Evolutionary conservation across 2,113 vertebrate species (phyloP), one percentile per base, ranked within the genome.

Genomic region (Gymnarchus niloticus): DNA sequence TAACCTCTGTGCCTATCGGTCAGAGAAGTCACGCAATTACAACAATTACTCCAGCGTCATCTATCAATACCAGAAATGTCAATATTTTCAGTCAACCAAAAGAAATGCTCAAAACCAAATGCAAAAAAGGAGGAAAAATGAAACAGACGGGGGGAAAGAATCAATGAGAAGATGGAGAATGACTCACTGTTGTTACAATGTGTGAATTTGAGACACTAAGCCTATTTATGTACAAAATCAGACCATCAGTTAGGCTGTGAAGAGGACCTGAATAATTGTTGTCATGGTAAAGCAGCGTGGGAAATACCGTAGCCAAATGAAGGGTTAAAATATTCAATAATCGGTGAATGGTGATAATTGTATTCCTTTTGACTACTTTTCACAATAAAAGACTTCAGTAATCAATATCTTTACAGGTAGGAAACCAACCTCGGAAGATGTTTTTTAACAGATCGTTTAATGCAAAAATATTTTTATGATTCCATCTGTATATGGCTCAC

Each of bases 301-400:
- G 91, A 94, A 93, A 93, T 92, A 87, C 52, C 49, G 84, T 87
- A n/a, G 85, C 88, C 83, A 88, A 90, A 91, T 92, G 92, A 93
- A 92, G 91, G 93, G 92, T 92, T 93, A 92, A 93, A 93, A 92
- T 91, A 91, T 93, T 91, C 92, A 91, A 92, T 92, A 93, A 93
- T 93, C 92, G 92, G 91, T 92, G 91, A 92, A 91, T 85, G 91
- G 89, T 91, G 91, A 89, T 90, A 81, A 91, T 93, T 93, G 90
- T 85, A 87, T 85, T 76, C 89, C 84, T 57, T 84, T 88, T 85
- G 92, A 89, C 65, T 76, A 28, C 61, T 91, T 87, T 88, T 91
- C 87, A 90, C 87, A 89, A 87, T 91, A 88, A 91, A 90, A 89
- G 89, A 92, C 90, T 90, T 89, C 84, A 88, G 83, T 89, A 91